A percentile compares a stretch with the other conserved stretches of the same genome.
Conservation (phyloP, 2,888 invertebrate species). For the Ptychoptera contaminata region DNA sequence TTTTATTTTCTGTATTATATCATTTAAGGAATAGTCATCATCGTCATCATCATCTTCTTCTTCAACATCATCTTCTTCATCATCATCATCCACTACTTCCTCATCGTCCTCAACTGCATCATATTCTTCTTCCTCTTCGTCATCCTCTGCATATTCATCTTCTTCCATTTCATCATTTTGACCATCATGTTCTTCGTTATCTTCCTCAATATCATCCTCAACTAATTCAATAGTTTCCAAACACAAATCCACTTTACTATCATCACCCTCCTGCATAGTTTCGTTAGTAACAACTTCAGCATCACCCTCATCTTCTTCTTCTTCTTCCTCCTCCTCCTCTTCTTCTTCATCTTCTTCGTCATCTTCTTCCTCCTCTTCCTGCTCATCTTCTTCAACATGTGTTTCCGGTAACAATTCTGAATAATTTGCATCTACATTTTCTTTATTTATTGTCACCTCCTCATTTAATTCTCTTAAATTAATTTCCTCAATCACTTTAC, state of each 20-base stretch:
- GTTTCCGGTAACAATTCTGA: neutral
- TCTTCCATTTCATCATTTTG: neutral
- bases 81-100: neutral
- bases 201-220: neutral
- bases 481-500: neutral
- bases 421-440: neutral
- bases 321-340: neutral
- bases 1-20: too few species aligned
- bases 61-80: neutral
- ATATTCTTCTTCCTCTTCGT: neutral
- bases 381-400: too few species aligned
- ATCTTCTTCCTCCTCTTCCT: neutral
- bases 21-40: too few species aligned
- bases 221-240: neutral
- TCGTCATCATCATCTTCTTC: neutral
- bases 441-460: neutral
- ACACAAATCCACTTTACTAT: too few species aligned
- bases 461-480: slow-evolving; percentile 1
- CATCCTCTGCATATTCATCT: neutral
- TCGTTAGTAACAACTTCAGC: neutral
- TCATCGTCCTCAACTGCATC: neutral
- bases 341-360: neutral
- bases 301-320: neutral
- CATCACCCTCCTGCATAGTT: too few species aligned
- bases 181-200: neutral